Evolutionary conservation across 2,797 vertebrate species (phyloP).

Genomic region (Eospalax fontanierii): DNA sequence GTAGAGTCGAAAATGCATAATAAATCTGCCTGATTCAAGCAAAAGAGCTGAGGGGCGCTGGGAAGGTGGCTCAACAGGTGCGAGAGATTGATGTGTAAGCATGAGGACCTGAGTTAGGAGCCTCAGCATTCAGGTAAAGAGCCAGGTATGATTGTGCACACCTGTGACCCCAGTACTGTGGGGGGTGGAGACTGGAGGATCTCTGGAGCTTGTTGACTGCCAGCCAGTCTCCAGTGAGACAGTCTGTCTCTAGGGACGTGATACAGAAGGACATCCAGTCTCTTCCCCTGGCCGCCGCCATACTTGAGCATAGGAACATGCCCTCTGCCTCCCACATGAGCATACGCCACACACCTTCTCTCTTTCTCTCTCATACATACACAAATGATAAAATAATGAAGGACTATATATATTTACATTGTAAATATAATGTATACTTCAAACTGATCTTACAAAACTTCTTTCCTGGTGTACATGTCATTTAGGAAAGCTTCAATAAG

Average conservation of each 20-base stretch:
- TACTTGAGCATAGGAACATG: no score
- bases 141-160: not conserved
- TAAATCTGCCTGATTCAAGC: not conserved
- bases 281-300: not conserved
- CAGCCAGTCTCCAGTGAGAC: not conserved
- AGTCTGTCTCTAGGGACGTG: no score
- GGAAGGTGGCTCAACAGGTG: no score
- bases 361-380: not conserved
- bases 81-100: not conserved
- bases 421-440: not conserved
- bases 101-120: not conserved
- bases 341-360: not conserved
- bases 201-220: not conserved
- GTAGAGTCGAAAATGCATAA: not conserved
- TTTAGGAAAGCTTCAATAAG: not conserved
- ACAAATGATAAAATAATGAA: not conserved
- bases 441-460: not conserved
- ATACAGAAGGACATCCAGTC: not conserved
- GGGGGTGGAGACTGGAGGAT: no score
- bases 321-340: not conserved
- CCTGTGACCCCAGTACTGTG: not conserved
- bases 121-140: not conserved
- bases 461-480: not conserved
- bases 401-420: not conserved
- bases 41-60: not conserved